These are phyloP conservation scores for Hecatera dysodea DNA, from an alignment of 2,888 invertebrate species.

Conservation along the genomic window DNA sequence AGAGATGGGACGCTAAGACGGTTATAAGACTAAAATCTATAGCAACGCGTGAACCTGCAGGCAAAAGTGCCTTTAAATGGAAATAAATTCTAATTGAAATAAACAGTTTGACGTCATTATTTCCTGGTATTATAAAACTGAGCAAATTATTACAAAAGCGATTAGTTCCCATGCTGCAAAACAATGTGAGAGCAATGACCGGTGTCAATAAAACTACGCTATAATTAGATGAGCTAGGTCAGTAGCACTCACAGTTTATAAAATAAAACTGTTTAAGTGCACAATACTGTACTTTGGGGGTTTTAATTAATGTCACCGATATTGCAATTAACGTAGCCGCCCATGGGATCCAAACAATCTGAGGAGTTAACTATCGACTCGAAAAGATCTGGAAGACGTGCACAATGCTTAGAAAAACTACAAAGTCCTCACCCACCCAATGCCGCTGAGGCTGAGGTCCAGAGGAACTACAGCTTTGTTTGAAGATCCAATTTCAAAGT, in stretches of 20 bases:
- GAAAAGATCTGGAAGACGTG: too few relatives aligned
- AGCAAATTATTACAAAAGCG: constrained; percentile 14
- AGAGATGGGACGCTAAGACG: too few relatives aligned
- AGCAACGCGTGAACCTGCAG: background rate
- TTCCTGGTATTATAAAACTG: constrained; percentile 3
- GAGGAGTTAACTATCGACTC: too few relatives aligned
- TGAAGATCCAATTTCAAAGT: background rate
- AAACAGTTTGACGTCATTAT: background rate
- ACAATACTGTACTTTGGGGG: too few relatives aligned
- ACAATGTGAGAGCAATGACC: constrained; percentile 33
- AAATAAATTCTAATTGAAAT: too few relatives aligned
- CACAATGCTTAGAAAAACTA: background rate
- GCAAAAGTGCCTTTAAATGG: background rate
- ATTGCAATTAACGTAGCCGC: too few relatives aligned
- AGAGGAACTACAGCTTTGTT: background rate
- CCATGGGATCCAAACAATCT: too few relatives aligned
- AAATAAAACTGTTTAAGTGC: background rate
- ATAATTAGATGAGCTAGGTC: constrained; percentile 10
- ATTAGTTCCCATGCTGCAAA: constrained; percentile 10
- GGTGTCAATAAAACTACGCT: background rate
- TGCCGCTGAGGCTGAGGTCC: background rate
- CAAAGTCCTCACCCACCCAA: background rate
- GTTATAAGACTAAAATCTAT: too few relatives aligned
- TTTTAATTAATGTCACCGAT: too few relatives aligned
- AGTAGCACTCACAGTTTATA: too few relatives aligned